These are phyloP conservation scores for Castor canadensis DNA, from an alignment of 2,113 vertebrate genomes.

Conservation along the genomic window DNA sequence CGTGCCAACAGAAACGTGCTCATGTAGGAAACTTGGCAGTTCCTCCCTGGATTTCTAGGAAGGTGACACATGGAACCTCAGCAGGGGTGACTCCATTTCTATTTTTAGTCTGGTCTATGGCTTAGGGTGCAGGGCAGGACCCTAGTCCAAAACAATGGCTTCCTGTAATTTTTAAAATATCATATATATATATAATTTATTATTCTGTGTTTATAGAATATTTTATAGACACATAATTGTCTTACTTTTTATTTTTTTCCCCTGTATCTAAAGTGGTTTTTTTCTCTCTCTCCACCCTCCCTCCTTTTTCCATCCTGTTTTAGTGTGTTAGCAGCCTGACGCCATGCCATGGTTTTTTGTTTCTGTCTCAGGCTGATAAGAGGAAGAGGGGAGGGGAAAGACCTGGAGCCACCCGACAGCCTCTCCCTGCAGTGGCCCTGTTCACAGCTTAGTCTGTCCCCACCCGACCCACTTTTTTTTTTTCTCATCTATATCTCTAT, in stretches of 20 bases:
- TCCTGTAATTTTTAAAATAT: neutral
- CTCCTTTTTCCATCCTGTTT: neutral
- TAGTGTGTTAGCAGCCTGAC: neutral
- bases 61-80: neutral
- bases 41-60: neutral
- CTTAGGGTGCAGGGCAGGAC: too few species aligned
- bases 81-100: neutral
- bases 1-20: neutral
- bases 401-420: neutral
- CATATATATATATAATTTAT: neutral
- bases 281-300: neutral
- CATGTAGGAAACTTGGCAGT: neutral
- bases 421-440: neutral
- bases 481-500: too few species aligned
- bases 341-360: neutral
- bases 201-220: neutral
- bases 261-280: neutral
- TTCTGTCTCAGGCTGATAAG: neutral
- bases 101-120: neutral
- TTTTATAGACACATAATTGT: neutral
- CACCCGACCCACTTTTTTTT: neutral
- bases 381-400: neutral
- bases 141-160: too few species aligned
- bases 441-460: neutral
- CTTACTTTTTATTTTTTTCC: slow-evolving; percentile 3